phyloP scores from a whole-genome alignment of 2,797 vertebrate species.

The Semaprochilodus insignis region DNA sequence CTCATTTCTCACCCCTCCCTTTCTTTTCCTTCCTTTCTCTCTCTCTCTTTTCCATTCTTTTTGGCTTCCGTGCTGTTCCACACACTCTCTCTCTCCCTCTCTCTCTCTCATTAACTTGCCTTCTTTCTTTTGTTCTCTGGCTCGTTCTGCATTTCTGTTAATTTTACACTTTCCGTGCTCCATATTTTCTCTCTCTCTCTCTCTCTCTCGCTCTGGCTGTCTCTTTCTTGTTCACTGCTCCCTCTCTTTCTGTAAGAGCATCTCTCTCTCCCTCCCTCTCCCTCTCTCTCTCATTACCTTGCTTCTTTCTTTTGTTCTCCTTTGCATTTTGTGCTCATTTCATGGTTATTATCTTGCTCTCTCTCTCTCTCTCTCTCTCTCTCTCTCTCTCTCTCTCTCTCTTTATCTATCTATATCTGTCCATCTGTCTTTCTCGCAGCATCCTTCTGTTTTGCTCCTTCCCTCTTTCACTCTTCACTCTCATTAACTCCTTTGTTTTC shows the following conservation, averaged over 20 bases:
- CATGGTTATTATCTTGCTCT: not conserved
- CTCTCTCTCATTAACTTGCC: not conserved
- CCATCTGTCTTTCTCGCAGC: too few species aligned
- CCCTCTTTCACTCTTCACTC: too few species aligned
- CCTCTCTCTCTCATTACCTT: not conserved
- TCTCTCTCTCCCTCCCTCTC: not conserved
- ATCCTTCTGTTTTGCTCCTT: too few species aligned
- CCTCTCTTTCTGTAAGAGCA: too few species aligned
- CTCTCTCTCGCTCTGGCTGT: not conserved
- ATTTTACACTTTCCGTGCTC: conserved; percentile 21
- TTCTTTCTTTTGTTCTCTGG: not conserved
- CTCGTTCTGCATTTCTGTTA: conserved; percentile 3
- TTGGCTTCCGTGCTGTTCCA: conserved; percentile 9
- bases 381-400: not conserved
- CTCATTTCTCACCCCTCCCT: conserved; percentile 38
- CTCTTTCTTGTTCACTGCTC: not conserved
- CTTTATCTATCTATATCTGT: not conserved
- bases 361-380: not conserved
- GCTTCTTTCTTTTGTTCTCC: too few species aligned
- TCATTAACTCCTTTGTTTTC: too few species aligned
- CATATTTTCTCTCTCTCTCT: not conserved
- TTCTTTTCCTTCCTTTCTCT: not conserved
- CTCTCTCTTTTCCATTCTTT: not conserved
- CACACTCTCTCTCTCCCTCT: not conserved
- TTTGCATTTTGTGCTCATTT: not conserved